These are phyloP conservation scores for Zhuqinia jingwanae DNA, from an alignment of 2,888 invertebrate species.

Conservation along the genomic window DNA sequence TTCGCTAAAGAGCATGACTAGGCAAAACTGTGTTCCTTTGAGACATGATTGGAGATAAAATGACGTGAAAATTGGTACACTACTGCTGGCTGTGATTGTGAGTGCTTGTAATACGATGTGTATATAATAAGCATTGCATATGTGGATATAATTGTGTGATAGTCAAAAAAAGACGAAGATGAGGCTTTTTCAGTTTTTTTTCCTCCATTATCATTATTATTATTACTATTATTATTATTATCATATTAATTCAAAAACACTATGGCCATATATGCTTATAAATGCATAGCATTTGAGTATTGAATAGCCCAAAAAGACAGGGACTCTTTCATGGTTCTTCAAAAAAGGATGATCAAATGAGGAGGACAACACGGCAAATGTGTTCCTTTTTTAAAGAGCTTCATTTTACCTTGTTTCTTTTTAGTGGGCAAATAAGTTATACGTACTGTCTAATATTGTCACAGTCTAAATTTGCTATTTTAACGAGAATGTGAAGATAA, in stretches of 20 bases:
- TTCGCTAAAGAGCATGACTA: constrained; percentile 73
- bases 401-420: constrained; percentile 57
- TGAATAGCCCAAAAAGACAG: constrained; percentile 27
- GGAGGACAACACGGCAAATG: constrained; percentile 26
- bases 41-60: constrained; percentile 74
- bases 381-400: constrained; percentile 45
- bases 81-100: background rate
- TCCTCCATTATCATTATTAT: constrained; percentile 39
- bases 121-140: background rate
- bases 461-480: background rate
- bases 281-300: background rate
- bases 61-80: constrained; percentile 75
- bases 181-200: constrained; percentile 56
- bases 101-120: background rate
- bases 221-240: constrained; percentile 43
- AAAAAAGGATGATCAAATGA: constrained; percentile 10
- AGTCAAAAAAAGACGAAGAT: constrained; percentile 47
- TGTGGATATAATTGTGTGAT: background rate
- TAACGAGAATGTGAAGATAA: background rate
- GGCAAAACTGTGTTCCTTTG: constrained; percentile 69
- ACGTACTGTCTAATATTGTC: background rate
- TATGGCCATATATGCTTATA: constrained; percentile 9
- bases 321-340: constrained; percentile 70
- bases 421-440: constrained; percentile 18
- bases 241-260: constrained; percentile 40